Evolutionary conservation across 2,113 vertebrate species (phyloP).

Genomic region (Planiliza haematocheilus): DNA sequence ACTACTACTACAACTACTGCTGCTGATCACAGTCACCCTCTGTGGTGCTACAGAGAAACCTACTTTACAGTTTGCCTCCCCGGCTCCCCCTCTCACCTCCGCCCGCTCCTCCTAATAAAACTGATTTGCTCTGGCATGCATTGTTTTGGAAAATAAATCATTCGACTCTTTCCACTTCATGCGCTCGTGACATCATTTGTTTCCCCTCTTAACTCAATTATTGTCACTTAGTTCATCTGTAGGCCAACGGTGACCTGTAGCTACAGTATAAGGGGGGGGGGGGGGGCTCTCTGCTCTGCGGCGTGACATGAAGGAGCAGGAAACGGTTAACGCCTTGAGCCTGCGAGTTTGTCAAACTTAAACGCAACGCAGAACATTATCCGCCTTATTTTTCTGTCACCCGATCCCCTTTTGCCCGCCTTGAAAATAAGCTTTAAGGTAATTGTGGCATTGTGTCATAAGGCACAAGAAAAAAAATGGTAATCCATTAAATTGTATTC

Average conservation of each 20-base stretch:
- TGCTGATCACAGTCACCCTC: conserved; percentile 5
- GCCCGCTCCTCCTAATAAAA: conserved; percentile 60
- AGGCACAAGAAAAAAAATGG: conserved; percentile 68
- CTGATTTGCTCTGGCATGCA: conserved; percentile 79
- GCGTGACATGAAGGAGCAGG: conserved; percentile 30
- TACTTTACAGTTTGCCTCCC: conserved; percentile 36
- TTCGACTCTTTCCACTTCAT: conserved; percentile 78
- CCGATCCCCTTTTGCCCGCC: conserved; percentile 63
- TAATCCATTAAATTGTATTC: conserved; percentile 79
- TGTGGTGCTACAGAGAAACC: conserved; percentile 23
- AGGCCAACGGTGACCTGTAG: conserved; percentile 77
- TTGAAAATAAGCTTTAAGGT: conserved; percentile 75
- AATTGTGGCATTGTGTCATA: conserved; percentile 75
- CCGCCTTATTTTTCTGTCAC: conserved; percentile 70
- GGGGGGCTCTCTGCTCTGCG: neutral
- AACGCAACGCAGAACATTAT: conserved; percentile 64
- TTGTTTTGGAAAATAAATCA: conserved; percentile 82
- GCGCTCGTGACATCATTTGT: conserved; percentile 79
- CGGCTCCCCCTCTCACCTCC: conserved; percentile 20
- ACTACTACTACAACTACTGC: too few relatives aligned
- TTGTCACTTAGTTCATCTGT: conserved; percentile 84
- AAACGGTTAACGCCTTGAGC: conserved; percentile 61
- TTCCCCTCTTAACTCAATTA: conserved; percentile 84
- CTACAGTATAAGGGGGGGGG: conserved; percentile 33
- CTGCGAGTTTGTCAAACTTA: conserved; percentile 72